Base-by-base conservation (phyloP, 2,113 vertebrate genomes). In the Alligator mississippiensis region DNA sequence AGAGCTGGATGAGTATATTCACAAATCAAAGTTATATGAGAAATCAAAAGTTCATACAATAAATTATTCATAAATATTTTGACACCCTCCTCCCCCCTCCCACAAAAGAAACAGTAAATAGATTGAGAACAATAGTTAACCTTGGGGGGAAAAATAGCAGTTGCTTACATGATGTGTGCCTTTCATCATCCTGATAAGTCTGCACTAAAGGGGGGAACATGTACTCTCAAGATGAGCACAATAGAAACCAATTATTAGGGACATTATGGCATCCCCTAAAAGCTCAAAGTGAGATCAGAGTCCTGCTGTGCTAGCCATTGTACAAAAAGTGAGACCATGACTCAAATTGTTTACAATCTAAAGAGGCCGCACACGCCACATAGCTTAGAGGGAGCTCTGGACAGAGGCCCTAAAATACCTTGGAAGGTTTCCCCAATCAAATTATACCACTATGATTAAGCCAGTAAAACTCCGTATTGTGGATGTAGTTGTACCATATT, bases 1-100 rank as follows among this genome's bases (percentile, higher is more conserved):
- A 54, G 74, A 96, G 86, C 54, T 95, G 94, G 91, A 76, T 94
- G 93, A 95, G 90, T 93, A 95, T 94, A 92, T 95, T 95, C 95
- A 92, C 94, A 94, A 93, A 94, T 96, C 94, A 95, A 34, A 34
- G n/a, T 85, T 87, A 85, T 88, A 47, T 92, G 93, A 87, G 60
- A 88, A 85, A 66, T 5, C 22, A 88, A 91, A 94, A 91, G 84
- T 93, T 91, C 38, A 66, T 72, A 64, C 76, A 54, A n/a, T 59
- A 34, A 88, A 38, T 92, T 85, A 89, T 87, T 96, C 86, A 59
- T 85, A 63, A 80, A 47, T 87, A 90, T 13, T 93, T 94, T 90
- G 88, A 92, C 86, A 90, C 88, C 72, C 74, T 24, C 66, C 14
- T 70, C 47, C 47, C 47, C 47, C 47, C 47, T 47, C 47, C 47